Evolutionary conservation across 1,140 invertebrate genomes (phyloP).

Genomic region (Physella acuta): DNA sequence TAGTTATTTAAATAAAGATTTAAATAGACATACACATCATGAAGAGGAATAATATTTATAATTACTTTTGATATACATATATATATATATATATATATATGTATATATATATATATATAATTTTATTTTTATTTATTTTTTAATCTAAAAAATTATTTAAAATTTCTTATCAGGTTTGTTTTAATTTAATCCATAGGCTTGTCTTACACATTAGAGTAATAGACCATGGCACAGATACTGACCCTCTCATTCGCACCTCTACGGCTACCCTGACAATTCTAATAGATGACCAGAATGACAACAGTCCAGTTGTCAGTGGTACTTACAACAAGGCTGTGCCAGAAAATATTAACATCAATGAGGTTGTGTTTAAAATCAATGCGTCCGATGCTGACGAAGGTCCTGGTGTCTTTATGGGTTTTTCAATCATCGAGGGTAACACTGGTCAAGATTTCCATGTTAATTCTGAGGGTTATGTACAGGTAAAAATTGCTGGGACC

Average conservation of each 20-base stretch:
- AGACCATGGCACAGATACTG: constrained; percentile 27
- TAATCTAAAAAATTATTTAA: too few species aligned
- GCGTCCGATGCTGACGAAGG: constrained; percentile 41
- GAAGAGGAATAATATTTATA: too few species aligned
- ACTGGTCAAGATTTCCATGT: constrained; percentile 35
- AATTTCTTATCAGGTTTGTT: too few species aligned
- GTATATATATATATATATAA: too few species aligned
- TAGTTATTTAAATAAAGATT: too few species aligned
- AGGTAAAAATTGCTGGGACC: constrained; percentile 5
- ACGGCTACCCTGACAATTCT: constrained; percentile 38
- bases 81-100: too few species aligned
- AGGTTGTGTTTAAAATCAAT: constrained; percentile 35
- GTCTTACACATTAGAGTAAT: constrained; percentile 30
- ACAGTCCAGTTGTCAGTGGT: constrained; percentile 36
- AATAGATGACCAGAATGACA: constrained; percentile 37
- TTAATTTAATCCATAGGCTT: too few species aligned
- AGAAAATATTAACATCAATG: constrained; percentile 37
- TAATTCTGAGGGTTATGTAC: constrained; percentile 23
- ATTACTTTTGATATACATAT: too few species aligned
- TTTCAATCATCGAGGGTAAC: constrained; percentile 37
- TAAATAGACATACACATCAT: too few species aligned
- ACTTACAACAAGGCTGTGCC: constrained; percentile 33
- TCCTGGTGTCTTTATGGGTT: constrained; percentile 35
- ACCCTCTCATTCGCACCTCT: constrained; percentile 28
- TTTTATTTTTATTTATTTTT: too few species aligned